Conservation (phyloP, 2,888 invertebrate species). For the Iselma pallidipennis region DNA sequence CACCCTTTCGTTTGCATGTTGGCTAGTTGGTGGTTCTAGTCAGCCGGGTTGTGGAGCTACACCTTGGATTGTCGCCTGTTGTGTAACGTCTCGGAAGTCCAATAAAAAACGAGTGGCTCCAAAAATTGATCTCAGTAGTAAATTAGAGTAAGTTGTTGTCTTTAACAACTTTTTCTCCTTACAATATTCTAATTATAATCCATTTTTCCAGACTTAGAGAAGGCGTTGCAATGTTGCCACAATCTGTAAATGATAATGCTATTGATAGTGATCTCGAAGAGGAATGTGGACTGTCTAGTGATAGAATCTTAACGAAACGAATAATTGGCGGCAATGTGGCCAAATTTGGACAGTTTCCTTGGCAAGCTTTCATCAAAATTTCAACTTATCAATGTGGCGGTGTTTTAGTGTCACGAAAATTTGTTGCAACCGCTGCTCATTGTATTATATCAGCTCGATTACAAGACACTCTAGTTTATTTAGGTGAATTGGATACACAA, state of each 20-base stretch:
- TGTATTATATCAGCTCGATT: conserved; percentile 77
- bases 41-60: conserved; percentile 69
- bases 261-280: conserved; percentile 52
- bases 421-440: conserved; percentile 81
- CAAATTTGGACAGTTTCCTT: conserved; percentile 77
- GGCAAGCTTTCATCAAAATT: conserved; percentile 85
- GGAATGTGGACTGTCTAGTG: conserved; percentile 72
- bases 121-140: conserved; percentile 27
- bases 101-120: too few relatives aligned
- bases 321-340: conserved; percentile 84
- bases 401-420: conserved; percentile 74
- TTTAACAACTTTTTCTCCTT: too few relatives aligned
- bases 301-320: conserved; percentile 65
- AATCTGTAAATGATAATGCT: not conserved
- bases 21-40: conserved; percentile 73
- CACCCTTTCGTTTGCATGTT: conserved; percentile 72
- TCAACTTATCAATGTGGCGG: conserved; percentile 84
- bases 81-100: conserved; percentile 54
- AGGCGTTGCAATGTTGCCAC: conserved; percentile 21
- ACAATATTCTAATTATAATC: too few relatives aligned
- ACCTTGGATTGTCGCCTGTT: conserved; percentile 75
- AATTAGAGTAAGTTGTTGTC: conserved; percentile 36
- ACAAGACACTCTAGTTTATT: conserved; percentile 74
- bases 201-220: conserved; percentile 39
- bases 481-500: conserved; percentile 81